Base-by-base conservation (phyloP, 2,797 vertebrate genomes). In the Phoebastria nigripes region DNA sequence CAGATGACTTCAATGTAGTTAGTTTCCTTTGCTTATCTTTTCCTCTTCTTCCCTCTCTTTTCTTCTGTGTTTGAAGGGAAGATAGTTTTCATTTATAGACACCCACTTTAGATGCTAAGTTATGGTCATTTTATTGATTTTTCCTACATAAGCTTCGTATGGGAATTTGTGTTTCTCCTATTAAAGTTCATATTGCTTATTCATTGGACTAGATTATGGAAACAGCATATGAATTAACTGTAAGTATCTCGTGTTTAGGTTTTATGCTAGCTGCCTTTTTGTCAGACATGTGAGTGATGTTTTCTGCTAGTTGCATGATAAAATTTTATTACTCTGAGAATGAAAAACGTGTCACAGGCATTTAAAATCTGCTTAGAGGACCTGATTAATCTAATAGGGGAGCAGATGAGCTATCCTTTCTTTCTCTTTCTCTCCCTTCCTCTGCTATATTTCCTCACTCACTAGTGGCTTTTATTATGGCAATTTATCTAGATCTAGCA, bases 351-450 rank as follows among this genome's bases (percentile, higher is more conserved):
- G 92, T 82, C 93, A 86, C 25, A 74, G 54, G 25, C 86, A 82
- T 90, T 97, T 96, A 96, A 97, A 89, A 91, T 79, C 81, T 93
- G 25, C 89, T 96, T 86, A 92, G 84, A 94, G 80, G 46, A 62
- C 54, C 74, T 87, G 82, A 94, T 93, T 90, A 79, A 96, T 92
- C 56, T 96, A 86, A 83, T 46, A 93, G 20, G 16, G 65, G 15
- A 73, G 42, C 25, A 79, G 55, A 87, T 70, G 77, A 88, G n/a
- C 37, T 69, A 78, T 41, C 29, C 4, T 63, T 89, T 81, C 49
- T 66, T 82, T 66, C 65, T 89, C 11, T 78, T 81, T 44, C 19
- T 89, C 56, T 81, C 12, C 37, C 28, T 85, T 86, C 35, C 39
- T 79, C 56, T 88, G 66, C 46, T 69, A 5, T 87, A 87, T 95